phyloP scores from a whole-genome alignment of 2,888 invertebrate species.

The Dryadula phaetusa region DNA sequence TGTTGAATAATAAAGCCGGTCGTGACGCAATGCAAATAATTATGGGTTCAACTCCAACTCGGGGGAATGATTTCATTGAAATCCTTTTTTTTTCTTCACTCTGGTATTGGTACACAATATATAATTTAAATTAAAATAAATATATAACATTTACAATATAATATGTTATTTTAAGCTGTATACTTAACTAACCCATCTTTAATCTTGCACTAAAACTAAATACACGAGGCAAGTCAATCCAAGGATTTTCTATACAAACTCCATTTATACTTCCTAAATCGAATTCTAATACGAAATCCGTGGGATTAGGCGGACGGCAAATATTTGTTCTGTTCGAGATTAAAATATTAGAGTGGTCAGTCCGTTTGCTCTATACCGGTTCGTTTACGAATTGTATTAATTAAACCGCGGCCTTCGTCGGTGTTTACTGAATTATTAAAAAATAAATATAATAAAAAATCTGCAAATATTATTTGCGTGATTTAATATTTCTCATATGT shows the following conservation, averaged over 20 bases:
- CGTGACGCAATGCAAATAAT: too few relatives aligned
- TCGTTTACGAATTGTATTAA: constrained; percentile 48
- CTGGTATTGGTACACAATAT: too few relatives aligned
- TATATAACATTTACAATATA: too few relatives aligned
- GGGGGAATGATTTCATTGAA: too few relatives aligned
- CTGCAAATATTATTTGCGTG: background rate
- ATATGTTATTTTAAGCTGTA: background rate
- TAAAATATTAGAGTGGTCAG: constrained; percentile 70
- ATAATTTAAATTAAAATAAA: background rate
- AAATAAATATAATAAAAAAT: constrained; percentile 28
- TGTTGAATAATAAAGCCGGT: too few relatives aligned
- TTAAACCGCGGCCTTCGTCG: constrained; percentile 36
- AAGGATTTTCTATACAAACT: constrained; percentile 42
- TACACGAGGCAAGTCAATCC: constrained; percentile 26
- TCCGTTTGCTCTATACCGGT: constrained; percentile 53
- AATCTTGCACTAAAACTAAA: constrained; percentile 10
- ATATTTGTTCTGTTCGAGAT: constrained; percentile 66
- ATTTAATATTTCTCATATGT: background rate
- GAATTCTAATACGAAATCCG: constrained; percentile 45
- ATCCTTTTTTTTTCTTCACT: too few relatives aligned
- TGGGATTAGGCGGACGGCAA: constrained; percentile 52
- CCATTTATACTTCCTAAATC: constrained; percentile 40
- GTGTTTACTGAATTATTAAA: constrained; percentile 38
- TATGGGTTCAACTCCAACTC: too few relatives aligned
- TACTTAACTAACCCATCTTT: background rate